Evolutionary conservation across 2,797 vertebrate species (phyloP).

Genomic region (Steatocranus sp.): DNA sequence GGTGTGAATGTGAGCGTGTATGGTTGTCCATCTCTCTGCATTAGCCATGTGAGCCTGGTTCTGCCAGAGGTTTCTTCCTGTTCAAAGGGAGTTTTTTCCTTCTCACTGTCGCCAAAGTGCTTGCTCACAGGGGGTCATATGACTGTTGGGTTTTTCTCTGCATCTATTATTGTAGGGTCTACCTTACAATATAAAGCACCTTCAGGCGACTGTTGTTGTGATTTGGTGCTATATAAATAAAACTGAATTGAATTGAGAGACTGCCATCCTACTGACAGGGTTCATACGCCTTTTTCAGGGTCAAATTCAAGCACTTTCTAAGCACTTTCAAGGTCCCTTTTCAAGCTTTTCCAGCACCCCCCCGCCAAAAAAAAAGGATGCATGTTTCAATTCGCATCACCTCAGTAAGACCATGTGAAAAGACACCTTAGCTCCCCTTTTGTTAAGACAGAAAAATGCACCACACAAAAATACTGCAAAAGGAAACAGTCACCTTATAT

Average conservation of each 20-base stretch:
- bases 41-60: neutral
- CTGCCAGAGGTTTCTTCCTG: neutral
- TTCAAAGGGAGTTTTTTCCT: neutral
- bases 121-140: neutral
- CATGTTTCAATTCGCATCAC: too few species aligned
- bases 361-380: too few species aligned
- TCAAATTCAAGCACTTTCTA: too few species aligned
- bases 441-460: too few species aligned
- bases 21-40: neutral
- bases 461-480: too few species aligned
- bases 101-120: rapidly evolving
- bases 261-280: neutral
- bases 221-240: neutral
- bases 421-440: too few species aligned
- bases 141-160: neutral
- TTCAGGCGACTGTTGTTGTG: rapidly evolving
- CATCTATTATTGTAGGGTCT: neutral
- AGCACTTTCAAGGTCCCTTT: too few species aligned
- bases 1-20: neutral
- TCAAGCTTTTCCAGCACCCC: too few species aligned
- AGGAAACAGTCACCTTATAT: too few species aligned
- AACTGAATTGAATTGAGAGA: neutral
- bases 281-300: too few species aligned
- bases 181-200: neutral
- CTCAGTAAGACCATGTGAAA: too few species aligned